Percentiles rank a stretch among this genome's conserved stretches.
These are phyloP conservation scores for Acanthisitta chloris DNA, from an alignment of 2,113 vertebrate species.

Conservation along the genomic window DNA sequence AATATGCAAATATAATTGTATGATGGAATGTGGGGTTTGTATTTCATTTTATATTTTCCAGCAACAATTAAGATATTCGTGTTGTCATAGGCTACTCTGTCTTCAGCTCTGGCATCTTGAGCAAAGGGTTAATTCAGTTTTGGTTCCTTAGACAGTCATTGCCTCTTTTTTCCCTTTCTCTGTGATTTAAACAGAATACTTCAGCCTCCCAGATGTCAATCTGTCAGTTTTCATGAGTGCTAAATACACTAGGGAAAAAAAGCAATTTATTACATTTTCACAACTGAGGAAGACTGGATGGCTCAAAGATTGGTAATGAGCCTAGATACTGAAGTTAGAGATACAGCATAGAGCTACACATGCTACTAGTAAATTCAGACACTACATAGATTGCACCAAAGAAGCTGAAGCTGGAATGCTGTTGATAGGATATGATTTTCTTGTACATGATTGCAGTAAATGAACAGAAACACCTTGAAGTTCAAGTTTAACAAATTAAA, in stretches of 20 bases:
- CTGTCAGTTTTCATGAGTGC: constrained; percentile 12
- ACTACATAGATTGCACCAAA: background rate
- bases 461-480: background rate
- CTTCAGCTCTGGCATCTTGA: background rate
- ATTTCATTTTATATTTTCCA: background rate
- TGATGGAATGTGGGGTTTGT: background rate
- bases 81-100: background rate
- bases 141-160: background rate
- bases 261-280: constrained; percentile 23
- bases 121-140: background rate
- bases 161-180: background rate
- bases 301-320: background rate
- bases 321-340: background rate
- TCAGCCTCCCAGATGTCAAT: constrained; percentile 8
- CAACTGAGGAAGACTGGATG: background rate
- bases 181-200: background rate
- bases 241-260: constrained; percentile 31
- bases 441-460: background rate
- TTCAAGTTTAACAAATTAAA: background rate
- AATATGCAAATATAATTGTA: background rate
- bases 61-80: background rate
- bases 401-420: background rate
- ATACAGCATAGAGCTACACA: background rate
- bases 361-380: background rate
- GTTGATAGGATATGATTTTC: background rate